These are phyloP conservation scores for Theonella swinhoei DNA, from an alignment of 37 sponge, comb jelly and placozoan species.

Conservation along the genomic window DNA sequence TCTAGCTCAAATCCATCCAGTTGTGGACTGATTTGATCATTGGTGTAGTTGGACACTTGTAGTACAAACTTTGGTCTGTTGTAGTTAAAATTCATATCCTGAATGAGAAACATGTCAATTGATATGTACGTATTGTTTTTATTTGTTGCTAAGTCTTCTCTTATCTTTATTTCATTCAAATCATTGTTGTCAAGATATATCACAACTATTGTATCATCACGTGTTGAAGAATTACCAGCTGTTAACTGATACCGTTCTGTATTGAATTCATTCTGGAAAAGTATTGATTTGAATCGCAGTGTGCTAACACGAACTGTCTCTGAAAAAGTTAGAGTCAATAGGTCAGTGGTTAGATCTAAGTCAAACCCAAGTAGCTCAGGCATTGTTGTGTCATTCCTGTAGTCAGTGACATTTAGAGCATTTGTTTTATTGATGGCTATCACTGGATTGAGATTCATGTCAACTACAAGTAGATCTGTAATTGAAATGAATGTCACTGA, in stretches of 20 bases:
- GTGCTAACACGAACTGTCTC: conserved; percentile 79
- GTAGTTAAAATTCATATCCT: conserved; percentile 78
- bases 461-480: conserved; percentile 36
- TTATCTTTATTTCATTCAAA: conserved; percentile 79
- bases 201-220: conserved; percentile 63
- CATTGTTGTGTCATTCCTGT: conserved; percentile 57
- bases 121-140: conserved; percentile 62
- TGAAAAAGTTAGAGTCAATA: conserved; percentile 70
- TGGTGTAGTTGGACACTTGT: conserved; percentile 22
- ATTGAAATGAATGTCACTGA: conserved; percentile 64
- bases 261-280: conserved; percentile 37
- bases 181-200: conserved; percentile 67
- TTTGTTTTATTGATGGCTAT: conserved; percentile 13
- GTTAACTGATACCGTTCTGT: conserved; percentile 3
- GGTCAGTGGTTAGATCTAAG: conserved; percentile 65
- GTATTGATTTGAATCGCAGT: conserved; percentile 36
- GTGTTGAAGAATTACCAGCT: not conserved
- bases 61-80: conserved; percentile 16
- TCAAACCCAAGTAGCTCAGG: conserved; percentile 60
- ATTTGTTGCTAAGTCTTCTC: conserved; percentile 58
- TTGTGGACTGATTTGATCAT: conserved; percentile 43
- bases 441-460: conserved; percentile 80
- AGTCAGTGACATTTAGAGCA: conserved; percentile 41
- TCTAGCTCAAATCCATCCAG: conserved; percentile 63
- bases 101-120: conserved; percentile 26